Evolutionary conservation across 2,888 invertebrate species (phyloP).

Genomic region (Osmoderma eremita): DNA sequence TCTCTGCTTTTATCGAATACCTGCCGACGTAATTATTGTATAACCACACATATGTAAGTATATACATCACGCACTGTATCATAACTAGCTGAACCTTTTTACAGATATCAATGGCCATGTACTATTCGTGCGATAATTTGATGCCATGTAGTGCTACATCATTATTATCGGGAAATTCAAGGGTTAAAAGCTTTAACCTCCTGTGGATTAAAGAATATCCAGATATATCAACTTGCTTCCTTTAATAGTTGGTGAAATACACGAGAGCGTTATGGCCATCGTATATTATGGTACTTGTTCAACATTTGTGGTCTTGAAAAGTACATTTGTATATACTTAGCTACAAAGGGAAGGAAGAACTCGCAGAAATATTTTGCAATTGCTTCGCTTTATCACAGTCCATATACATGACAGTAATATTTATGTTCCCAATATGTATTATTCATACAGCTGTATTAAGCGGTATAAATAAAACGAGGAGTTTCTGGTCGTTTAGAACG

Average conservation of each 20-base stretch:
- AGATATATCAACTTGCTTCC: conserved; percentile 15
- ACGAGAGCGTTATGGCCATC: conserved; percentile 33
- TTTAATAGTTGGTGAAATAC: conserved; percentile 42
- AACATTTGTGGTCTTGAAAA: too few relatives aligned
- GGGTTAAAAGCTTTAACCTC: conserved; percentile 59
- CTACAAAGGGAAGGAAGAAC: too few relatives aligned
- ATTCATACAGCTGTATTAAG: too few relatives aligned
- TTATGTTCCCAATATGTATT: neutral
- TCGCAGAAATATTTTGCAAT: too few relatives aligned
- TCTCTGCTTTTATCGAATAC: too few relatives aligned
- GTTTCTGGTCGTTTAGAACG: too few relatives aligned
- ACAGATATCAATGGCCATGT: conserved; percentile 56
- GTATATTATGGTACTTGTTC: conserved; percentile 38
- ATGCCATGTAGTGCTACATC: conserved; percentile 56
- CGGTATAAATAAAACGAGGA: too few relatives aligned
- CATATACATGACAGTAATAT: neutral
- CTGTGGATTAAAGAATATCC: conserved; percentile 51
- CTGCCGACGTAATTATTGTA: too few relatives aligned
- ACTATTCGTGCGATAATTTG: conserved; percentile 58
- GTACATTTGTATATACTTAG: too few relatives aligned
- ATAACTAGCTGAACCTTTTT: too few relatives aligned
- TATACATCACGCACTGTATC: too few relatives aligned
- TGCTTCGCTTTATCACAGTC: conserved; percentile 19
- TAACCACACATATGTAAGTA: too few relatives aligned
- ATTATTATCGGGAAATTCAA: conserved; percentile 57